Evolutionary conservation across 2,888 invertebrate genomes (phyloP), one percentile per base, ranked within the genome.

Genomic region (Patella depressa): DNA sequence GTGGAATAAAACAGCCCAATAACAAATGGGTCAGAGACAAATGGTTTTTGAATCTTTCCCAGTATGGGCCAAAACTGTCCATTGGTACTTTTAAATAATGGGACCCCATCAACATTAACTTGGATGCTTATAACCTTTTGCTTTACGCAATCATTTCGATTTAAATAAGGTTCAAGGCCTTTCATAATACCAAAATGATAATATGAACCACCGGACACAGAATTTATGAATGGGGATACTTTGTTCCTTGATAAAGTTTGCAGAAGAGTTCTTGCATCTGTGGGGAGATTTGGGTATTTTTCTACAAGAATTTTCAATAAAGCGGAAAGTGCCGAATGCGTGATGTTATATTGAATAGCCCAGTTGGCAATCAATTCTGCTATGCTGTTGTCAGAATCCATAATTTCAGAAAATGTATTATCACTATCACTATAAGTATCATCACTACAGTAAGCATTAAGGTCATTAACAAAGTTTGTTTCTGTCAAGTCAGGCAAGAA

Each of bases 1-100:
- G 24, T 54, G 3, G 80, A 80, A 80, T 7, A 34, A 70, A 59
- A 80, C 24, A 80, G 53, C 7, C 77, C 79, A 34, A 80, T 69
- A 3, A 75, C 24, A 71, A 77, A 29, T 29, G 29, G 29, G 29
- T 29, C 29, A 29, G 29, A 29, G 29, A 29, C 29, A 29, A 29
- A 29, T 71, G 3, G 79, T 79, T 4, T 77, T 57, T 9, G 24
- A 53, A 19, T 73, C 53, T 12, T 19, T 70, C 9, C 17, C 53
- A 78, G 59, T 54, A 79, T 79, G n/a, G 79, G 74, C 79, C 77
- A 79, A 65, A 79, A 65, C 57, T 78, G 72, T 24, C 29, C 59
- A 34, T 72, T 72, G 3, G 77, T 34, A 34, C 34, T 34, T 34
- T 34, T 34, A 3, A 29, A 29, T 29, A 29, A 29, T 29, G 29